Evolutionary conservation across 1,140 invertebrate species (phyloP), one percentile per base, ranked within the genome.

Genomic region (Mizuhopecten yessoensis): DNA sequence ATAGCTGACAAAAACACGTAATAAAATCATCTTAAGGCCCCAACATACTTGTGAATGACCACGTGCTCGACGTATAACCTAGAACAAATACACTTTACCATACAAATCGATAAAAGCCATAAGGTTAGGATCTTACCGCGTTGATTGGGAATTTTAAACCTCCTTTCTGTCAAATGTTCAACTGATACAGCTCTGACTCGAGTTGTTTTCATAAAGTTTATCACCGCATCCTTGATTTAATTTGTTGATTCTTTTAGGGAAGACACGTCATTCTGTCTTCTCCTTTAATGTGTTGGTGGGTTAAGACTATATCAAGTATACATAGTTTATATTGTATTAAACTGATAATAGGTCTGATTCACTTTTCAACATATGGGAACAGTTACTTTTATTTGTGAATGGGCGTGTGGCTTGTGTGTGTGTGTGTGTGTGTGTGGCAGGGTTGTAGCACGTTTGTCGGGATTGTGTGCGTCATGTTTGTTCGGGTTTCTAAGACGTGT

Each of bases 81-180:
- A 75, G 57, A 75, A 75, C 57, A 75, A 75, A 75, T n/a, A 29
- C 2, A 29, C 23, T 0, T 29, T 5, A 7, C 2, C 5, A 75
- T n/a, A n/a, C n/a, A n/a, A 75, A 75, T 75, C 57, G 57, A 75
- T 75, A 75, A n/a, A 75, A 49, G 13, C 57, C n/a, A 75, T 75
- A 75, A 75, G 57, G 57, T 29, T 75, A 13, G 57, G 57, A 29
- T 75, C 57, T 75, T 75, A 75, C 57, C 57, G 29, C n/a, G 57
- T 75, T 75, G 57, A 75, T 75, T 75, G 57, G 57, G 29, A 75
- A 75, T 75, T 75, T 75, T n/a, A 75, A 75, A 75, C 23, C 57
- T 29, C 5, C n/a, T 1, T 75, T 75, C 57, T 29, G 5, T 75
- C 23, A 11, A 29, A 1, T 3, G n/a, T 29, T 75, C 5, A 11